Percentiles rank a stretch among this genome's conserved stretches.
Conservation (phyloP, 2,113 vertebrate species). For the Sebastes fasciatus region DNA sequence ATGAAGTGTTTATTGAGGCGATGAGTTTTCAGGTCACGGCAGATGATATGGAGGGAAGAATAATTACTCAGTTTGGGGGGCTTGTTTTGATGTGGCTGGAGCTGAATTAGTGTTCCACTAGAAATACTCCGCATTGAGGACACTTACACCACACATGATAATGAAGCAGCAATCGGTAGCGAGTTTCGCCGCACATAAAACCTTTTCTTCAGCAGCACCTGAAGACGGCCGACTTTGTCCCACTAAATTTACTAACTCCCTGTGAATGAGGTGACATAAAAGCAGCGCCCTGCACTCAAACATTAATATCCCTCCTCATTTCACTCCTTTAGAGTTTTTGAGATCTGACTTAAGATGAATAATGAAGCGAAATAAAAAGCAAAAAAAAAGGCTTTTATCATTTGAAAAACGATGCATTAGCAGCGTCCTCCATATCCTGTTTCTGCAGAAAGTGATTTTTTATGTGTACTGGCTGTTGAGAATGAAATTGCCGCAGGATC, state of each 20-base stretch:
- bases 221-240: conserved; percentile 31
- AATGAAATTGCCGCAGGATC: conserved; percentile 28
- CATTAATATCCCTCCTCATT: conserved; percentile 33
- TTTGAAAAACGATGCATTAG: conserved; percentile 28
- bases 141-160: conserved; percentile 56
- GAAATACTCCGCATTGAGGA: conserved; percentile 60
- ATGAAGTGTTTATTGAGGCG: conserved; percentile 72
- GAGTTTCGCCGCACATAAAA: conserved; percentile 20
- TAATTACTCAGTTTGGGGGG: conserved; percentile 71
- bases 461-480: conserved; percentile 1
- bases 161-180: conserved; percentile 38
- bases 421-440: not conserved
- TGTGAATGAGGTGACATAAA: conserved; percentile 37
- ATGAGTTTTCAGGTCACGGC: conserved; percentile 71
- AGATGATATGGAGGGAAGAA: conserved; percentile 61
- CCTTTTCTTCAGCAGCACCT: conserved; percentile 15
- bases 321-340: conserved; percentile 11
- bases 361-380: conserved; percentile 35
- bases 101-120: conserved; percentile 69
- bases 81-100: conserved; percentile 71
- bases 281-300: conserved; percentile 16
- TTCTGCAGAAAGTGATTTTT: conserved; percentile 30
- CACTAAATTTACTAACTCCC: conserved; percentile 27
- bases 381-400: conserved; percentile 41
- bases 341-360: conserved; percentile 36